Evolutionary conservation across 2,888 invertebrate species (phyloP).

Genomic region (Eremobia ochroleuca): DNA sequence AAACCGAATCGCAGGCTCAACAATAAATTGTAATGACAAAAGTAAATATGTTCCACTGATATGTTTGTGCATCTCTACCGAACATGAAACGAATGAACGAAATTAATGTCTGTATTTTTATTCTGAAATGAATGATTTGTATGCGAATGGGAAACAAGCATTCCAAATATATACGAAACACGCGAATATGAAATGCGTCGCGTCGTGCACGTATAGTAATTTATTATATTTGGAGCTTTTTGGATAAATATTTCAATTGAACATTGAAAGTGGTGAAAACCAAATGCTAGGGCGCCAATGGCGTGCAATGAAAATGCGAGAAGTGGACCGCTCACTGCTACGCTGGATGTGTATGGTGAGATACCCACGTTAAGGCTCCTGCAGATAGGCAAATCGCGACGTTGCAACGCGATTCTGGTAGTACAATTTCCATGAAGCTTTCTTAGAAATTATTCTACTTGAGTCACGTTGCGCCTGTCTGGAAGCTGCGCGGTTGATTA

Average conservation of each 20-base stretch:
- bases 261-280: not conserved
- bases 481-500: not conserved
- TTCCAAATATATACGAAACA: slow-evolving; percentile 18
- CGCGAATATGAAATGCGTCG: slow-evolving; percentile 30
- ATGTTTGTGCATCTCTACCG: slow-evolving; percentile 38
- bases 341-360: not conserved
- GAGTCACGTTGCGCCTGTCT: not conserved
- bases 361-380: not conserved
- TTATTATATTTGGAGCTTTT: slow-evolving; percentile 10
- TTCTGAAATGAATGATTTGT: slow-evolving; percentile 40
- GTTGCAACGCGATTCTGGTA: not conserved
- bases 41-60: slow-evolving; percentile 54
- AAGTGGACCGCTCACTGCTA: not conserved
- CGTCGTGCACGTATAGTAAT: not conserved
- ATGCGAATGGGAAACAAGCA: slow-evolving; percentile 39
- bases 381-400: not conserved
- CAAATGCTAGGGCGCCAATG: not conserved
- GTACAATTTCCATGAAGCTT: not conserved
- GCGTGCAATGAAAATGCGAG: not conserved
- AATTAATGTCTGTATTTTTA: slow-evolving; percentile 54
- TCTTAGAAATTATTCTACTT: not conserved
- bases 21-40: slow-evolving; percentile 55
- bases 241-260: slow-evolving; percentile 1
- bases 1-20: slow-evolving; percentile 17
- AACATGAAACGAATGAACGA: slow-evolving; percentile 34